Evolutionary conservation across 2,888 invertebrate species (phyloP).

Genomic region (Calameuta idolon): DNA sequence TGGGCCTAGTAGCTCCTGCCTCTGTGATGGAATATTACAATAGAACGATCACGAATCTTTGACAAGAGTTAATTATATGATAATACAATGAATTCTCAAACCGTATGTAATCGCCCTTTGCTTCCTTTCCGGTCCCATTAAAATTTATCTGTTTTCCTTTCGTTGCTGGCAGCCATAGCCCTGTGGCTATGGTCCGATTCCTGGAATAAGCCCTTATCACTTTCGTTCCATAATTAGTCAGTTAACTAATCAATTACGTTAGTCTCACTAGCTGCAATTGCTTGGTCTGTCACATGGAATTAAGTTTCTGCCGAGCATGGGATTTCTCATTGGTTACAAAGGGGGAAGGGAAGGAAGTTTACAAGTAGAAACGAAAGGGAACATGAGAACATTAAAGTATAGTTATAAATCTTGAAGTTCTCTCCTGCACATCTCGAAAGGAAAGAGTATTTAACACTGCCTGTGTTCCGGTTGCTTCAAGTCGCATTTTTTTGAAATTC

Average conservation of each 20-base stretch:
- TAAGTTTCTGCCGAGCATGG: background rate
- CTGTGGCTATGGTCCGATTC: background rate
- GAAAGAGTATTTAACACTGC: background rate
- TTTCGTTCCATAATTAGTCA: background rate
- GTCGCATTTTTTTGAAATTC: background rate
- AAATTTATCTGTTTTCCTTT: slow-evolving; percentile 13
- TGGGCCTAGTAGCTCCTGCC: background rate
- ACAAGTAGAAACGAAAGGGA: background rate
- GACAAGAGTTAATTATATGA: background rate
- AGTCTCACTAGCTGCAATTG: background rate
- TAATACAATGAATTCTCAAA: background rate
- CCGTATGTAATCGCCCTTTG: background rate
- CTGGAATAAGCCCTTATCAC: background rate
- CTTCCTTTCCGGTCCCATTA: slow-evolving; percentile 6
- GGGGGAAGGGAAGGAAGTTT: no score
- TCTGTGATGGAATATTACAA: background rate
- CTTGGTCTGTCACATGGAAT: background rate
- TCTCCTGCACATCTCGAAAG: background rate
- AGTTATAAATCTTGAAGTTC: background rate
- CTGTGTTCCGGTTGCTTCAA: background rate
- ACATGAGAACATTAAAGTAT: background rate
- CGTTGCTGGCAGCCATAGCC: background rate
- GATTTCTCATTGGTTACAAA: background rate
- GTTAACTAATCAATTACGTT: background rate
- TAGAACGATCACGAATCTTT: background rate